Evolutionary conservation across 2,113 vertebrate genomes (phyloP).

Genomic region (Myrmophylax atrothorax): DNA sequence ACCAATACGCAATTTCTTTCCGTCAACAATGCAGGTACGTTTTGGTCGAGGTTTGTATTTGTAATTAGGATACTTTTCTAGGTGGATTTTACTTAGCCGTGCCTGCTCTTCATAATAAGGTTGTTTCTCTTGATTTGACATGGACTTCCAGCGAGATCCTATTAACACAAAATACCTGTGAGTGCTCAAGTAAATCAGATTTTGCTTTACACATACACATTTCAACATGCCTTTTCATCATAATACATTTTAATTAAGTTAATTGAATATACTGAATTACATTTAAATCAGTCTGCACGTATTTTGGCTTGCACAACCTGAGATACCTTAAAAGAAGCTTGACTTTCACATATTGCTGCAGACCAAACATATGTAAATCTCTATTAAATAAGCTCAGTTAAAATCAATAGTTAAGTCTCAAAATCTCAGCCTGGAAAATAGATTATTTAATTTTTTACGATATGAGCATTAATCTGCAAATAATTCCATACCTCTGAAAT

Average conservation of each 20-base stretch:
- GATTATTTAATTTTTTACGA: not conserved
- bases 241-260: not conserved
- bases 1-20: constrained; percentile 97
- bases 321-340: not conserved
- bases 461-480: not conserved
- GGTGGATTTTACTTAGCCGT: constrained; percentile 96
- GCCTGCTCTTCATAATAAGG: constrained; percentile 99
- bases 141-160: constrained; percentile 99
- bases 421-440: not conserved
- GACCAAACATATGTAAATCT: not conserved
- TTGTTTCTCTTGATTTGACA: constrained; percentile 99
- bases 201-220: not conserved
- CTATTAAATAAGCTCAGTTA: not conserved
- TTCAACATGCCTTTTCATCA: not conserved
- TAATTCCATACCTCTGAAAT: not conserved
- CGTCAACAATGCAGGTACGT: constrained; percentile 98
- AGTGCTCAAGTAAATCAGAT: not conserved
- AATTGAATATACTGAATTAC: not conserved
- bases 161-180: constrained; percentile 6
- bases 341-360: not conserved
- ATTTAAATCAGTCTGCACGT: not conserved
- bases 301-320: not conserved
- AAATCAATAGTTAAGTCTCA: constrained; percentile 3
- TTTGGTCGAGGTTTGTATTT: constrained; percentile 99
- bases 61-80: constrained; percentile 99